Evolutionary conservation across 1,140 invertebrate genomes (phyloP).

Genomic region (Bombus consobrinus): DNA sequence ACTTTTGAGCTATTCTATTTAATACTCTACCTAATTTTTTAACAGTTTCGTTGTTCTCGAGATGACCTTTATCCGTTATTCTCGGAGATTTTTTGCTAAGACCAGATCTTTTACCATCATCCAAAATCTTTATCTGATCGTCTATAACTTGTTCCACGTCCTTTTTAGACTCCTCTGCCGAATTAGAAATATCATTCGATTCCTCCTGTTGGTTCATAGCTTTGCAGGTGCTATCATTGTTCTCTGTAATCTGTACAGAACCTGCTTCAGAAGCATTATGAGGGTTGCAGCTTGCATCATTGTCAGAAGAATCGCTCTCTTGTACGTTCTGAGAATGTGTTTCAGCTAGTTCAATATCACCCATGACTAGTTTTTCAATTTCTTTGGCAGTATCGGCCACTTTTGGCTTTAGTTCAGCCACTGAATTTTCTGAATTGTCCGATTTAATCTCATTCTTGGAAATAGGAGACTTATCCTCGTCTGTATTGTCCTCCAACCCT

Average conservation of each 20-base stretch:
- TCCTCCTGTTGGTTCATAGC: neutral
- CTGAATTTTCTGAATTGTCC: conserved; percentile 75
- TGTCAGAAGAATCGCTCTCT: conserved; percentile 50
- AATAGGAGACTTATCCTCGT: conserved; percentile 73
- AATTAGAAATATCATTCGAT: neutral
- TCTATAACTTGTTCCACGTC: conserved; percentile 19
- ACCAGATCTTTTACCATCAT: conserved; percentile 56
- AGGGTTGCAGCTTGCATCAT: conserved; percentile 29
- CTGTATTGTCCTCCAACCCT: conserved; percentile 70
- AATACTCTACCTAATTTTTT: conserved; percentile 42
- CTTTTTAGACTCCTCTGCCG: conserved; percentile 27
- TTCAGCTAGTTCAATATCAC: conserved; percentile 75
- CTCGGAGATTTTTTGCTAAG: conserved; percentile 65
- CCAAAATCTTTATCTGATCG: conserved; percentile 32
- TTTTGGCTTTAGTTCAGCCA: conserved; percentile 70
- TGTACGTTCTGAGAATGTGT: conserved; percentile 63
- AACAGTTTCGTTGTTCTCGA: conserved; percentile 46
- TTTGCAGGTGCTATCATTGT: conserved; percentile 23
- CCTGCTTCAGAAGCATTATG: conserved; percentile 49
- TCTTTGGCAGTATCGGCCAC: conserved; percentile 83
- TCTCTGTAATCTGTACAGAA: conserved; percentile 15
- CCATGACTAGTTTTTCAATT: conserved; percentile 83
- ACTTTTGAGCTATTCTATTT: conserved; percentile 16
- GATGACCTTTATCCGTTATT: conserved; percentile 49
- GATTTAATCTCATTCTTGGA: conserved; percentile 70